Percentiles rank a stretch among this genome's conserved stretches.
These are phyloP conservation scores for Harlomillsia oculata DNA, from an alignment of 1,140 invertebrate genomes.

Conservation along the genomic window DNA sequence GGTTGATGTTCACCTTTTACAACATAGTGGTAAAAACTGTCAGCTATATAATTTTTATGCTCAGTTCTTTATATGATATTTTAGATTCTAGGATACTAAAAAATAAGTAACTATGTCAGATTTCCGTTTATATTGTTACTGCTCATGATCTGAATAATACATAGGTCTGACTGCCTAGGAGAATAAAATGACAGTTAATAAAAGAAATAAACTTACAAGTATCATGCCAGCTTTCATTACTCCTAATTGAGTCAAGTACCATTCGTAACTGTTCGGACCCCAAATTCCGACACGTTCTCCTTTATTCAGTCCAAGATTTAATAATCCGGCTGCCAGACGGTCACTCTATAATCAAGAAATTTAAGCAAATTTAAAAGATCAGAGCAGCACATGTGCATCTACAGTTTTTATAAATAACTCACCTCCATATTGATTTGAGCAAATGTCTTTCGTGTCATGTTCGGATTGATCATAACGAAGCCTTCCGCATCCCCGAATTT, in stretches of 20 bases:
- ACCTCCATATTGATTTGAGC: slow-evolving; percentile 51
- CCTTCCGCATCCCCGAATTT: slow-evolving; percentile 50
- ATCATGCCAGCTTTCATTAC: slow-evolving; percentile 71
- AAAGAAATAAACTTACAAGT: slow-evolving; percentile 52
- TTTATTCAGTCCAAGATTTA: slow-evolving; percentile 60
- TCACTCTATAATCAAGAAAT: slow-evolving; percentile 50
- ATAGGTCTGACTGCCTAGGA: no score
- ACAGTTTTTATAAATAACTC: neutral
- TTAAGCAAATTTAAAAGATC: no score
- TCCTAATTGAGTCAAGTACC: slow-evolving; percentile 67
- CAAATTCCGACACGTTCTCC: slow-evolving; percentile 82
- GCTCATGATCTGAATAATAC: no score
- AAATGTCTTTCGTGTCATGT: slow-evolving; percentile 52
- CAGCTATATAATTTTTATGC: no score
- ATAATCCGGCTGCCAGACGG: slow-evolving; percentile 66
- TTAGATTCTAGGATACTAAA: no score
- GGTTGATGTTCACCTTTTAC: slow-evolving; percentile 68
- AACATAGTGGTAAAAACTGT: no score
- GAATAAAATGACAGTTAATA: no score
- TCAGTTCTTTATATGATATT: no score
- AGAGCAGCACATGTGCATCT: no score
- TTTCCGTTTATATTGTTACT: no score
- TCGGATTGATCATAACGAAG: no score
- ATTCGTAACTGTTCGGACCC: slow-evolving; percentile 75
- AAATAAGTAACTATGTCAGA: no score